Base-by-base conservation (phyloP, 2,113 vertebrate genomes). In the Microcebus jonahi region DNA sequence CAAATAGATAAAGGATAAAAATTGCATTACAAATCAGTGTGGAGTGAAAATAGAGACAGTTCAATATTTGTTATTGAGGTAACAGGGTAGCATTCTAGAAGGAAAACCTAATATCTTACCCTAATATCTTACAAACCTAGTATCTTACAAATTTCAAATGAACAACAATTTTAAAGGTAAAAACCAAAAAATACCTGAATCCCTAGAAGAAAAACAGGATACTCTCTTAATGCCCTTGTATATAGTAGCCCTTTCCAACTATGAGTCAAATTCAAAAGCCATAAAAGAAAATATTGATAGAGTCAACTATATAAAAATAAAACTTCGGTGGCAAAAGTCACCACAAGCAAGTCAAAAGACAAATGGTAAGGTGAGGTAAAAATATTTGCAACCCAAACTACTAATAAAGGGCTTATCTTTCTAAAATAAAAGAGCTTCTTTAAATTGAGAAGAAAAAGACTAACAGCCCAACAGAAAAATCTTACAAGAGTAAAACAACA, bases 1-100 rank as follows among this genome's bases (percentile, higher is more conserved):
- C 36, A 94, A 87, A 84, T 50, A 84, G 14, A 94, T 88, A 53
- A 14, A 45, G 34, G 65, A 83, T 91, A 65, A 88, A 84, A 87
- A 70, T 23, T 73, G 31, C 3, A 70, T 48, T 31, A 48, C 45
- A 92, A 50, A 73, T 59, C 67, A 36, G 42, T 12, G 0, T 63
- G 50, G 63, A 34, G 2, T n/a, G 55, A 75, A 59, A 80, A 63
- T 4, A 70, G 3, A 7, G 59, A 67, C 31, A 71, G 39, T 89
- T 92, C 31, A 61, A 1, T 89, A n/a, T 15, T 86, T 57, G 53
- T 65, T n/a, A 25, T 0, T 59, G 53, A 45, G 29, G 55, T 68
- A 45, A 61, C 12, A 25, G n/a, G 75, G 11, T 34, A 68, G 17
- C 42, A 42, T 57, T 84, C 68, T 53, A 65, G 80, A 34, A 13